These are phyloP conservation scores for Aricia artaxerxes DNA, from an alignment of 2,888 invertebrate genomes.

Conservation along the genomic window DNA sequence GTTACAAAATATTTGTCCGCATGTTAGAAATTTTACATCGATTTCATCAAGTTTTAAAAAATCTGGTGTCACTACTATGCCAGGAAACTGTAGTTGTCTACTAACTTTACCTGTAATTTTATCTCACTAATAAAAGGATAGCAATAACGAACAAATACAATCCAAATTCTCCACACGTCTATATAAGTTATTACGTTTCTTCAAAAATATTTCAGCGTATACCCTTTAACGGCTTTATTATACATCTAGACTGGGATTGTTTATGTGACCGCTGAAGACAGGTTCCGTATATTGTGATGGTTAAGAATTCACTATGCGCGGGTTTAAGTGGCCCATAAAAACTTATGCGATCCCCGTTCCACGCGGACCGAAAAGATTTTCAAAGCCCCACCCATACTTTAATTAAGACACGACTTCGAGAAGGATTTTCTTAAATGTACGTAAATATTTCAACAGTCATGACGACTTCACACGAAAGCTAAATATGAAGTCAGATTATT, in stretches of 20 bases:
- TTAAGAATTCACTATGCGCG: constrained; percentile 30
- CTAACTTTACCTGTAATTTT: neutral
- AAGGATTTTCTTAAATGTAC: neutral
- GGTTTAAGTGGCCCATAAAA: constrained; percentile 27
- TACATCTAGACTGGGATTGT: constrained; percentile 39
- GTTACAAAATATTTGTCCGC: neutral
- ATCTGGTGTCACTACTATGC: too few species aligned
- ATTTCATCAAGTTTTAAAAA: too few species aligned
- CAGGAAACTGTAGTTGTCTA: neutral
- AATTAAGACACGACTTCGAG: constrained; percentile 17
- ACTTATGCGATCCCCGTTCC: constrained; percentile 21
- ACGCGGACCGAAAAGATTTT: constrained; percentile 26
- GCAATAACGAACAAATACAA: constrained; percentile 15
- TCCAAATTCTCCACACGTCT: constrained; percentile 40
- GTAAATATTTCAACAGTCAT: neutral
- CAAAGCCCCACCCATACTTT: constrained; percentile 17
- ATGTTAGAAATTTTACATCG: too few species aligned
- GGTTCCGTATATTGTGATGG: constrained; percentile 33
- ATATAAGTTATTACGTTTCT: constrained; percentile 38
- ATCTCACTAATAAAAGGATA: neutral
- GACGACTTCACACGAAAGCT: neutral
- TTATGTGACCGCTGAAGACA: constrained; percentile 35
- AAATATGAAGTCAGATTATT: neutral
- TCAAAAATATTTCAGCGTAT: constrained; percentile 39
- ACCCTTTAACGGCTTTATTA: constrained; percentile 40